Evolutionary conservation across 2,888 invertebrate species (phyloP).

Genomic region (Ectemnius continuus): DNA sequence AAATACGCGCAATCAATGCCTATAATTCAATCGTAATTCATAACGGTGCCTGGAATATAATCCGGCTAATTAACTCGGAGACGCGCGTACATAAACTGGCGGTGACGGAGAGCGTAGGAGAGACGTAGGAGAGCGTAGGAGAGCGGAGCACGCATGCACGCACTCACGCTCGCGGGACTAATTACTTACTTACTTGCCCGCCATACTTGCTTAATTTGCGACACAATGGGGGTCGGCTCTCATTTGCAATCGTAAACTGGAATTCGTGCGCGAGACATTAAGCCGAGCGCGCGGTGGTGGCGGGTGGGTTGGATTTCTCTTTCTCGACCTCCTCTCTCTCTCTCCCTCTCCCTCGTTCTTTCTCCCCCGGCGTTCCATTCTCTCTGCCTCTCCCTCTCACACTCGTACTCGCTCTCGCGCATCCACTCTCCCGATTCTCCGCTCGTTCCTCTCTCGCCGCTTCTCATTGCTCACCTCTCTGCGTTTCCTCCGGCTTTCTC

Average conservation of each 20-base stretch:
- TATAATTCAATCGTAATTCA: constrained; percentile 58
- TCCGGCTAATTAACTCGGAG: constrained; percentile 59
- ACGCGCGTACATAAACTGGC: constrained; percentile 53
- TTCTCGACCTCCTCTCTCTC: constrained; percentile 14
- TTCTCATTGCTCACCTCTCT: background rate
- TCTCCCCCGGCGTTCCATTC: constrained; percentile 14
- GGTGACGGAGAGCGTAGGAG: background rate
- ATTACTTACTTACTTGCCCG: constrained; percentile 60
- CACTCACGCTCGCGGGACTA: constrained; percentile 59
- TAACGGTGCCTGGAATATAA: constrained; percentile 52
- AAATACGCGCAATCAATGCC: constrained; percentile 55
- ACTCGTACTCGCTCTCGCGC: constrained; percentile 9
- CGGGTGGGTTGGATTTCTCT: constrained; percentile 33
- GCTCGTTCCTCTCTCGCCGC: background rate
- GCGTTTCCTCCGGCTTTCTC: too few species aligned
- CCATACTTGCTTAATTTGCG: constrained; percentile 62
- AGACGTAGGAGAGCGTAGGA: background rate
- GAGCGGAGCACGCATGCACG: constrained; percentile 20
- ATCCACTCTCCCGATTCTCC: too few species aligned
- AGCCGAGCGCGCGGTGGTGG: constrained; percentile 36
- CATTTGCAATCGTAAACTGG: constrained; percentile 67
- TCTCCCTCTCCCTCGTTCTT: constrained; percentile 19
- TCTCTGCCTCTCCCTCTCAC: constrained; percentile 15
- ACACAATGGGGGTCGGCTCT: constrained; percentile 59
- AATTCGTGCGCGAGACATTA: constrained; percentile 68